Conservation (phyloP, 2,888 invertebrate species). For the Helleia helle region DNA sequence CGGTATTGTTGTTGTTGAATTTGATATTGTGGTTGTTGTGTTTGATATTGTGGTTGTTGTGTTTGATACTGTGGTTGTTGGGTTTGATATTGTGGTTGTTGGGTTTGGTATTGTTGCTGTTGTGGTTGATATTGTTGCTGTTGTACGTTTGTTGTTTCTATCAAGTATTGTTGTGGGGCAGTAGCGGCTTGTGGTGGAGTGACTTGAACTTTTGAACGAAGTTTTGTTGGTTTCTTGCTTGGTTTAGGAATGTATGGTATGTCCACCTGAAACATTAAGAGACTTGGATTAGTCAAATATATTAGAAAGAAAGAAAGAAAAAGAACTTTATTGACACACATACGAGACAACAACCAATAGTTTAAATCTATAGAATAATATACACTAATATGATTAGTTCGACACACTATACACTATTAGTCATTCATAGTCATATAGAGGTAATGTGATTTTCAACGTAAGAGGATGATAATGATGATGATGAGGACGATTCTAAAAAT, state of each 20-base stretch:
- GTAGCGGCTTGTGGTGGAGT: constrained; percentile 38
- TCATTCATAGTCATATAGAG: too few relatives aligned
- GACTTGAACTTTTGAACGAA: constrained; percentile 46
- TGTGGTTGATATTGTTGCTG: constrained; percentile 33
- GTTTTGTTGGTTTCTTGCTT: constrained; percentile 54
- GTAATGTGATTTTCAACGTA: too few relatives aligned
- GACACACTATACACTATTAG: too few relatives aligned
- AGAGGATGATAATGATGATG: too few relatives aligned
- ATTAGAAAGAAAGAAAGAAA: too few relatives aligned
- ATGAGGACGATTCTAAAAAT: too few relatives aligned
- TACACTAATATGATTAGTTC: too few relatives aligned
- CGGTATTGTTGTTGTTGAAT: constrained; percentile 32
- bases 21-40: constrained; percentile 32
- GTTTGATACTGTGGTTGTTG: constrained; percentile 34
- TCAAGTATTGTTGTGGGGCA: constrained; percentile 64
- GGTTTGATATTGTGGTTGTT: constrained; percentile 32
- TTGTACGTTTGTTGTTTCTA: constrained; percentile 65
- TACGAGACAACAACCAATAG: too few relatives aligned
- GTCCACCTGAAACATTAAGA: constrained; percentile 39
- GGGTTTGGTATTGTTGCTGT: constrained; percentile 26
- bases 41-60: constrained; percentile 24
- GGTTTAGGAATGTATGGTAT: constrained; percentile 53
- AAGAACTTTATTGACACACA: too few relatives aligned
- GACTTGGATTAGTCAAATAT: too few relatives aligned
- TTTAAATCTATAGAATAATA: too few relatives aligned